phyloP scores from a whole-genome alignment of 1,140 invertebrate species.

The Asbolus verrucosus region DNA sequence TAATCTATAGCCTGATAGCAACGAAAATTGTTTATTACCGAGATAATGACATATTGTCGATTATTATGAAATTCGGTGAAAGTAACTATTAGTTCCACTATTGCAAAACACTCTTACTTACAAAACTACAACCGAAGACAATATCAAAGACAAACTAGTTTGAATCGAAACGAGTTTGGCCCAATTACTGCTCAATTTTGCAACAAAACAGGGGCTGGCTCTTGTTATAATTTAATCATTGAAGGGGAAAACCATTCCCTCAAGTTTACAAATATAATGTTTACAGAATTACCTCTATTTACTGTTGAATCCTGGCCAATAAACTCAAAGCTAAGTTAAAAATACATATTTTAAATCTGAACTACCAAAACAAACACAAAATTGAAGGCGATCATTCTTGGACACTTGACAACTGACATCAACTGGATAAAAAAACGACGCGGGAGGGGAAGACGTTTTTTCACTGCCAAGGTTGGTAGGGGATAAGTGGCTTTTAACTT shows the following conservation, averaged over 20 bases:
- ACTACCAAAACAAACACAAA: constrained; percentile 40
- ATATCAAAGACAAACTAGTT: neutral
- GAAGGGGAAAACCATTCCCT: constrained; percentile 14
- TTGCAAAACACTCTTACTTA: constrained; percentile 19
- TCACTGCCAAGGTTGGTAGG: too few species aligned
- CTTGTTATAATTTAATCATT: constrained; percentile 19
- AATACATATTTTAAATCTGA: constrained; percentile 28
- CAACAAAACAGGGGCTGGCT: too few species aligned
- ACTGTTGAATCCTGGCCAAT: constrained; percentile 34
- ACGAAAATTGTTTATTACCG: constrained; percentile 3
- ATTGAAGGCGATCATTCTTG: constrained; percentile 29
- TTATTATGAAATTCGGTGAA: constrained; percentile 51
- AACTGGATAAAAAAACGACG: constrained; percentile 28
- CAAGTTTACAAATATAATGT: constrained; percentile 9
- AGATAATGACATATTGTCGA: constrained; percentile 37
- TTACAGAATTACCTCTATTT: constrained; percentile 34
- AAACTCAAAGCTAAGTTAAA: constrained; percentile 19
- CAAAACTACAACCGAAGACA: neutral
- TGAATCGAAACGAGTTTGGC: neutral
- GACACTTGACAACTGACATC: constrained; percentile 42
- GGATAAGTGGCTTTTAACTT: too few species aligned
- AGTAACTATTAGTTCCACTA: constrained; percentile 38
- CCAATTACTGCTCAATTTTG: constrained; percentile 6
- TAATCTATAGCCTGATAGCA: neutral
- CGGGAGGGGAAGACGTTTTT: neutral